Evolutionary conservation across 2,888 invertebrate species (phyloP).

Genomic region (Onthophagus sagittarius): DNA sequence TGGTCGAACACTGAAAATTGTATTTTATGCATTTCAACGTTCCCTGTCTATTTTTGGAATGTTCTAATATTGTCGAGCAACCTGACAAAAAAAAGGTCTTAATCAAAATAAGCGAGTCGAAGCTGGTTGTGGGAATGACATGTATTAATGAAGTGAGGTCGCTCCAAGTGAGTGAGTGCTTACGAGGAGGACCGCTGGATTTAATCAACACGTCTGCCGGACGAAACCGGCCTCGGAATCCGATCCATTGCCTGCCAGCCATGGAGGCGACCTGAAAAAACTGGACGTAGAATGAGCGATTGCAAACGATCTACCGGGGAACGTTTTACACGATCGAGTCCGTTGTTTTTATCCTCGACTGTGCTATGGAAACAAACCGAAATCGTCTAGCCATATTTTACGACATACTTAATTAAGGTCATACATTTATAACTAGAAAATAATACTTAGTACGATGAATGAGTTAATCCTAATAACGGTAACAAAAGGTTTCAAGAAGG

Average conservation of each 20-base stretch:
- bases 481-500: too few relatives aligned
- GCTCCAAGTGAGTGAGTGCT: constrained; percentile 6
- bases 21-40: not conserved
- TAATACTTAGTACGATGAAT: too few relatives aligned
- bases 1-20: not conserved
- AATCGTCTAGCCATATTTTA: not conserved
- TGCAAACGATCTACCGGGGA: not conserved
- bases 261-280: not conserved
- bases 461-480: too few relatives aligned
- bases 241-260: not conserved
- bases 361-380: not conserved
- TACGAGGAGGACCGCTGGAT: constrained; percentile 5
- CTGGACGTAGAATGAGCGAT: not conserved
- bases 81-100: constrained; percentile 9
- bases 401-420: not conserved
- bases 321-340: not conserved
- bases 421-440: not conserved
- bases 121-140: constrained; percentile 1
- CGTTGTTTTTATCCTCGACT: not conserved
- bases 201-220: constrained; percentile 11
- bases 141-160: constrained; percentile 16
- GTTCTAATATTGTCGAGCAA: not conserved
- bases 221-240: constrained; percentile 6
- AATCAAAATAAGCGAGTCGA: constrained; percentile 11
- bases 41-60: not conserved